Conservation (phyloP, 2,888 invertebrate species). For the Alloscopus bannaensis region DNA sequence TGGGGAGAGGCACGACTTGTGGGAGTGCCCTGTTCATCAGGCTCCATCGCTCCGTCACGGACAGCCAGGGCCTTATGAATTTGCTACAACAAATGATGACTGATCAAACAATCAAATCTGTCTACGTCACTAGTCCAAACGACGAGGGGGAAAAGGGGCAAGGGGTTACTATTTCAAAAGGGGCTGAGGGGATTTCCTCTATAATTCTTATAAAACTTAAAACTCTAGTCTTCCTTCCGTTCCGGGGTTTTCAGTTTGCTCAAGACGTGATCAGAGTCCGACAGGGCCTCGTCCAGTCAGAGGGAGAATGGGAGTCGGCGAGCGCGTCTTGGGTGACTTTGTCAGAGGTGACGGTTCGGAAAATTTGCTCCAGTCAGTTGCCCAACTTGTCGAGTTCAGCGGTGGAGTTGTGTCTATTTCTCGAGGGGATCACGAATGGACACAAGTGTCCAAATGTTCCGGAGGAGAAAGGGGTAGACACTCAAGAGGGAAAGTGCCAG, state of each 20-base stretch:
- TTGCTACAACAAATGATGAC: constrained; percentile 48
- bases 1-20: constrained; percentile 44
- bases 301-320: constrained; percentile 32
- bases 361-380: constrained; percentile 38
- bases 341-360: constrained; percentile 31
- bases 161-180: background rate
- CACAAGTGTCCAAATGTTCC: constrained; percentile 47
- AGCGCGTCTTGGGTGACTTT: constrained; percentile 41
- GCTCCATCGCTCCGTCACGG: constrained; percentile 61
- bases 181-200: background rate
- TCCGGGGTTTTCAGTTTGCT: constrained; percentile 39
- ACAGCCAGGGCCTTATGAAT: constrained; percentile 57
- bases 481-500: constrained; percentile 44
- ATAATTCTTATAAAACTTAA: constrained; percentile 29
- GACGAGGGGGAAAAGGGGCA: background rate
- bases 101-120: constrained; percentile 1
- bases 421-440: constrained; percentile 48
- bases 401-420: constrained; percentile 44
- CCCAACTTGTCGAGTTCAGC: constrained; percentile 27
- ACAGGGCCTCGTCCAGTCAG: constrained; percentile 38
- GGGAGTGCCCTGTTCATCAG: constrained; percentile 63
- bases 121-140: background rate
- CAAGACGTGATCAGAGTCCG: constrained; percentile 23
- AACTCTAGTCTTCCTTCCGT: constrained; percentile 53
- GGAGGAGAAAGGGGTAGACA: constrained; percentile 53